Conservation (phyloP, 2,113 vertebrate genomes). For the Lepus europaeus region DNA sequence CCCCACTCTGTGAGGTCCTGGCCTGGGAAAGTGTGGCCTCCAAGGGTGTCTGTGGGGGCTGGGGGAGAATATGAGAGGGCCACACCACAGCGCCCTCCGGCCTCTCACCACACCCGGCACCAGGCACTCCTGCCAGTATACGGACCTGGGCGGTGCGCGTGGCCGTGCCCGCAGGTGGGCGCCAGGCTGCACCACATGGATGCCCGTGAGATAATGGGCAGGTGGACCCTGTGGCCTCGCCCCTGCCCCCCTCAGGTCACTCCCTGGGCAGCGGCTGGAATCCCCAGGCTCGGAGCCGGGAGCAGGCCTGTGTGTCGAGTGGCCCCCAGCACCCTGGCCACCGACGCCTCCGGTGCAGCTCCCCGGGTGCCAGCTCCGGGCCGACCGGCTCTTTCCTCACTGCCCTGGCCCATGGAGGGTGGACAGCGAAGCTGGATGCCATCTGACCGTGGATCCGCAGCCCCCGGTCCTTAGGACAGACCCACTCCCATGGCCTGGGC, state of each 20-base stretch:
- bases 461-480: too few relatives aligned
- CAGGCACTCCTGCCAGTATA: background rate
- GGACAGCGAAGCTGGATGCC: too few relatives aligned
- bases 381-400: too few relatives aligned
- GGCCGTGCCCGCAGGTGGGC: background rate
- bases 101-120: fast-evolving
- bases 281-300: background rate
- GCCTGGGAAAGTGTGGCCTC: too few relatives aligned
- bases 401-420: too few relatives aligned
- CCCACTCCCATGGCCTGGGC: too few relatives aligned
- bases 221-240: background rate
- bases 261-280: background rate
- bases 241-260: too few relatives aligned
- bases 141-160: too few relatives aligned
- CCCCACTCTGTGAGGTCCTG: background rate
- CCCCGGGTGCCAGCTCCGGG: too few relatives aligned
- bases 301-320: fast-evolving
- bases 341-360: fast-evolving
- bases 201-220: background rate
- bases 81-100: too few relatives aligned
- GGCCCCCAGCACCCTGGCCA: background rate
- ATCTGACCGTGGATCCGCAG: too few relatives aligned
- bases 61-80: too few relatives aligned
- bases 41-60: background rate
- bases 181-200: background rate